These are phyloP conservation scores for Noctua janthina DNA, from an alignment of 2,888 invertebrate species.

Conservation along the genomic window DNA sequence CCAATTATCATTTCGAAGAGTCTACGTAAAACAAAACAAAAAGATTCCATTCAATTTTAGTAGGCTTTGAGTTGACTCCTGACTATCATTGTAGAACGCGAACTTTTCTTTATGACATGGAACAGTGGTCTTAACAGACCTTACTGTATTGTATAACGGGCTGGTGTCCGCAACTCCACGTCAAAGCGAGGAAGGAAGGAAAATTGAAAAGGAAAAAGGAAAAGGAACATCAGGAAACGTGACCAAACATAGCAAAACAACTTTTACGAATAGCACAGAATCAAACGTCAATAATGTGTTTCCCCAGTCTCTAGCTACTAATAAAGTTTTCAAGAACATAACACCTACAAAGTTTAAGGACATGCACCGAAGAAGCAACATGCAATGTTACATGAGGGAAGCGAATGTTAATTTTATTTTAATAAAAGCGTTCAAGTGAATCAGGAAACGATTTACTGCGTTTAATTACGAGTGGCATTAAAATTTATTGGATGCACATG, in stretches of 20 bases:
- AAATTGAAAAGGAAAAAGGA: too few species aligned
- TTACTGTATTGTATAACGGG: too few species aligned
- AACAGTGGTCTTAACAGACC: neutral
- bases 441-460: conserved; percentile 31
- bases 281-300: neutral
- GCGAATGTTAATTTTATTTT: conserved; percentile 16
- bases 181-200: too few species aligned
- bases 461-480: conserved; percentile 10
- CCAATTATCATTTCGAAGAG: neutral
- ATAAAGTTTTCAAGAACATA: neutral
- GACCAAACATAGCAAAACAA: neutral
- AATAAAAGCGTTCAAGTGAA: conserved; percentile 27
- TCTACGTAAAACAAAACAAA: neutral
- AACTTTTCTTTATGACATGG: too few species aligned
- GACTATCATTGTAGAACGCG: neutral
- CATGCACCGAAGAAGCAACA: conserved; percentile 18
- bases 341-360: conserved; percentile 26
- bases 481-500: conserved; percentile 38
- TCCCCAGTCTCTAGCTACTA: neutral
- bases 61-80: neutral
- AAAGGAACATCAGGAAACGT: neutral
- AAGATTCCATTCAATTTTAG: neutral
- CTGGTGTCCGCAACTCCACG: too few species aligned
- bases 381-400: conserved; percentile 46
- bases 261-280: neutral